Evolutionary conservation across 30 jellyfish, hydroid and myxozoan genomes (phyloP), one percentile per base, ranked within the genome.

Genomic region (Haliclystus octoradiatus): DNA sequence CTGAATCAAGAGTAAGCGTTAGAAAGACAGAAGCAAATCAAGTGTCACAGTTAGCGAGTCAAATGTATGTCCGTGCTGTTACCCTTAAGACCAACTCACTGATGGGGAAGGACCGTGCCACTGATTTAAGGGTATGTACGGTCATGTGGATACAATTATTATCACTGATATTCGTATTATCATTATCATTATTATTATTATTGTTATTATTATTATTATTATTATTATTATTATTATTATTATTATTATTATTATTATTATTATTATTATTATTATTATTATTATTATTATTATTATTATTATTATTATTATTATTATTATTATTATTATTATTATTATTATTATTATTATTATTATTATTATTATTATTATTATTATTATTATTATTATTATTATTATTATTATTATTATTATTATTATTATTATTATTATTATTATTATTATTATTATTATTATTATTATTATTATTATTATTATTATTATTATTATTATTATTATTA

Each of bases 41-140:
- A 24, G 94, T 75, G 19, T 63, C 89, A 40, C 85, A 75, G 68
- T 46, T 83, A n/a, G 94, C 88, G 19, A 81, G 95, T 79, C 76
- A 81, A 35, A 75, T 88, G 94, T 76, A 63, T 66, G 60, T 88
- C 4, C 73, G 85, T 52, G 97, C 95, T 46, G 83, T 80, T 33
- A 65, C 82, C 25, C 63, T 88, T 72, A 83, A 75, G 31, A 64
- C 84, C 23, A 75, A 65, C 53, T 89, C 91, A 5, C 49, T 50
- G 31, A 57, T 71, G 77, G 65, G 74, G n/a, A 63, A 63, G 22
- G 34, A 72, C 31, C 70, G 77, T 14, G 95, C 97, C 14, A 52
- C 75, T 7, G 33, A 57, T n/a, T 57, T 88, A 13, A 88, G 79
- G 97, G 97, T 88, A 71, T 2, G 75, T 23, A 65, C 28, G 62